Base-by-base conservation (phyloP, 2,113 vertebrate species). In the Pelmatolapia mariae region DNA sequence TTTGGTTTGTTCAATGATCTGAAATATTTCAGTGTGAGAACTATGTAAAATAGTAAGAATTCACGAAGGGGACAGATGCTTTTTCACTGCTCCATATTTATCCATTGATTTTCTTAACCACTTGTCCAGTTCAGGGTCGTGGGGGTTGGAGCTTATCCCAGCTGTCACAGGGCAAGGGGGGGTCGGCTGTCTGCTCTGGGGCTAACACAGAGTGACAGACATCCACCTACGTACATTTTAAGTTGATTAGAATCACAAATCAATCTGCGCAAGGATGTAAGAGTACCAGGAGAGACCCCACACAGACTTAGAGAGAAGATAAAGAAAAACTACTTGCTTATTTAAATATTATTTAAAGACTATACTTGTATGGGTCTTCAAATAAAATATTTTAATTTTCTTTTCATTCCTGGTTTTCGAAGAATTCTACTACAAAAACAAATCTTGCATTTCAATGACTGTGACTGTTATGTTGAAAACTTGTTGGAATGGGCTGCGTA, bases 11-110 rank as follows among this genome's bases (percentile, higher is more conserved):
- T 68, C 33, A 22, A 68, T 22, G 10, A 66, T 68, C 61, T 68
- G 61, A 68, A 68, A 68, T 22, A 68, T n/a, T 38, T 38, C 10
- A 68, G 61, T 68, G 19, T 4, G 61, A 40, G 7, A 68, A 38
- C 19, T 66, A 38, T 68, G 33, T 8, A 22, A 68, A 68, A 68
- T 12, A 68, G 19, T 38, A 68, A 68, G 19, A 68, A 68, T 13
- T 40, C 33, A 68, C 0, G 1, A 68, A 68, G 33, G 63, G 1
- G 33, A 40, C 63, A 68, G n/a, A 40, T 68, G n/a, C 33, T 68
- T 40, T 68, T 68, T 68, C 3, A 0, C 36, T 1, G 36, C 63
- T 40, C 36, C 1, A 3, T 22, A 18, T 0, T 40, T 26, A 73
- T 45, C 22, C 68, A 45, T 73, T 26, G 13, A 45, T 47, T 24